A percentile compares a stretch with the other conserved stretches of the same genome.
Conservation (phyloP, 2,888 invertebrate species). For the Vannuccia rotundouncinata region DNA sequence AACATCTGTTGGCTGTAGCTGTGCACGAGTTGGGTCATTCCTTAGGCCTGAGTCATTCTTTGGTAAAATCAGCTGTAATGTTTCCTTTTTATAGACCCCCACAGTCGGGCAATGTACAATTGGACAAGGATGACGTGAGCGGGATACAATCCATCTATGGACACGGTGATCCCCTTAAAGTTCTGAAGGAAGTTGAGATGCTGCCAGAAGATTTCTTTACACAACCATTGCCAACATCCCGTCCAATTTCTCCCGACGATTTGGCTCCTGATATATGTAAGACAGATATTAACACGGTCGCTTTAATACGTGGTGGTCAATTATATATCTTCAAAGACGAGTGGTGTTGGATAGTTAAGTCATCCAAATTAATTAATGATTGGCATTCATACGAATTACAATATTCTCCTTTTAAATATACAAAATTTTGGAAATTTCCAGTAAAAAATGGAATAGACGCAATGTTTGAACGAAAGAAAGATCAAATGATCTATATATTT, state of each 20-base stretch:
- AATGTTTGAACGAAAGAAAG: conserved; percentile 64
- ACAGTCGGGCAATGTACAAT: background rate
- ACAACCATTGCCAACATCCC: background rate
- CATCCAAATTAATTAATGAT: background rate
- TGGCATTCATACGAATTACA: conserved; percentile 4
- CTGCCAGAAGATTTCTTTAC: background rate
- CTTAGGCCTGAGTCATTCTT: conserved; percentile 61
- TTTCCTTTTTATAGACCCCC: conserved; percentile 11
- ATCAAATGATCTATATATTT: background rate
- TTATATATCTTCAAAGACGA: conserved; percentile 2
- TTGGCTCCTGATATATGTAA: background rate
- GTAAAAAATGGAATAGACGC: background rate
- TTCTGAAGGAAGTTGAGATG: background rate
- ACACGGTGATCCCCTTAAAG: background rate
- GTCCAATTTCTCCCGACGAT: background rate
- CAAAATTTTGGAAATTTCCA: background rate
- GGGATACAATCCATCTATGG: conserved; percentile 21
- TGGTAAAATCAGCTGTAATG: background rate
- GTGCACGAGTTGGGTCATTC: conserved; percentile 89
- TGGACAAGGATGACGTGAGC: background rate
- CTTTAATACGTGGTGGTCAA: background rate
- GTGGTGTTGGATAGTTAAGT: conserved; percentile 21
- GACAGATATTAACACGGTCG: background rate
- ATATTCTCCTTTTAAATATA: background rate
- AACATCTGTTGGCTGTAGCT: conserved; percentile 7